These are phyloP conservation scores for Ceyx margarethae DNA, from an alignment of 2,113 vertebrate species.

Conservation along the genomic window DNA sequence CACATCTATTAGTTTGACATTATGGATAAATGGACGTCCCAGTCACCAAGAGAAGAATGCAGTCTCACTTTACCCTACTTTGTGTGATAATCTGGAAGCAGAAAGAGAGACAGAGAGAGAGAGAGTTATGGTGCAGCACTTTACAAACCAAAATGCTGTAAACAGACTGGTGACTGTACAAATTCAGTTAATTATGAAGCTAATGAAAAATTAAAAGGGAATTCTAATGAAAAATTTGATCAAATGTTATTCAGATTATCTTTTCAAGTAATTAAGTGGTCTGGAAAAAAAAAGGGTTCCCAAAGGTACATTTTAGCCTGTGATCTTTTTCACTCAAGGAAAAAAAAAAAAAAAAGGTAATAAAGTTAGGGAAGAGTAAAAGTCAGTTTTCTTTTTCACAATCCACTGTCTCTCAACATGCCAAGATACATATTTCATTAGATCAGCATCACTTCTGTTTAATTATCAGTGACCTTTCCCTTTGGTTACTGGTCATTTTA, in stretches of 20 bases:
- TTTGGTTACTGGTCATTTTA: conserved; percentile 73
- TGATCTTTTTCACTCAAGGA: conserved; percentile 55
- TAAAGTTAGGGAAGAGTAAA: conserved; percentile 52
- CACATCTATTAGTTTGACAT: background rate
- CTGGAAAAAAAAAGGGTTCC: conserved; percentile 45
- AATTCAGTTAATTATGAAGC: conserved; percentile 75
- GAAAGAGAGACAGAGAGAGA: background rate
- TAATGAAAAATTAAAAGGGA: conserved; percentile 73
- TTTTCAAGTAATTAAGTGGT: conserved; percentile 73
- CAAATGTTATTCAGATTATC: conserved; percentile 72
- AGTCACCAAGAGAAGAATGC: background rate
- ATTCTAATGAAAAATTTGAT: conserved; percentile 75
- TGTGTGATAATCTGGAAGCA: conserved; percentile 39
- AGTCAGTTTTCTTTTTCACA: conserved; percentile 63
- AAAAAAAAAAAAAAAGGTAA: conserved; percentile 26
- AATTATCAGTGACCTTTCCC: conserved; percentile 70
- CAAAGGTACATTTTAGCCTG: conserved; percentile 65
- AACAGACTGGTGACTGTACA: conserved; percentile 67
- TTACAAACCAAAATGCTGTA: conserved; percentile 58
- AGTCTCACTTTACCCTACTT: background rate
- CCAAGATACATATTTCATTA: conserved; percentile 67
- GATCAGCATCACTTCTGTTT: conserved; percentile 65
- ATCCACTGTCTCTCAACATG: conserved; percentile 42
- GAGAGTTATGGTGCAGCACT: conserved; percentile 17
- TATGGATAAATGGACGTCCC: conserved; percentile 25